Conservation (phyloP, 2,797 vertebrate species). For the Peromyscus eremicus region DNA sequence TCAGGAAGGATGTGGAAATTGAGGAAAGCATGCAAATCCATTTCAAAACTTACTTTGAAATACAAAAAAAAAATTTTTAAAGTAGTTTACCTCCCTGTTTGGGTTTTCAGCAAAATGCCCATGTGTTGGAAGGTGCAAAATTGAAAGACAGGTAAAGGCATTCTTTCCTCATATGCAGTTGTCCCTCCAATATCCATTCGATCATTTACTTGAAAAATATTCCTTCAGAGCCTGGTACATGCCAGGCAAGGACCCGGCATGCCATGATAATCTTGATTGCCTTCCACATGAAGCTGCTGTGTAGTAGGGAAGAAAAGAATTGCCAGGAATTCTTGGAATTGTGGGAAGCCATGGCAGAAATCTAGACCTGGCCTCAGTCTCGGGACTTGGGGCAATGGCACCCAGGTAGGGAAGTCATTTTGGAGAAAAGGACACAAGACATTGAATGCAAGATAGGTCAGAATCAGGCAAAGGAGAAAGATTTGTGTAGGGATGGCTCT, state of each 20-base stretch:
- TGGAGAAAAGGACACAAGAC: neutral
- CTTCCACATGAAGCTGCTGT: neutral
- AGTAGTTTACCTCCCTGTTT: conserved; percentile 54
- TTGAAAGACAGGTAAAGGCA: conserved; percentile 10
- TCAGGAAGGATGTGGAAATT: conserved; percentile 6
- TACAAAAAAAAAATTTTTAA: conserved; percentile 6
- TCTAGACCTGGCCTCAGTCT: neutral
- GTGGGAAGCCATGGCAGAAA: neutral
- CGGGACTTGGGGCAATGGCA: neutral
- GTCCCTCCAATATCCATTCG: neutral
- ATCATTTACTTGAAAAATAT: conserved; percentile 15
- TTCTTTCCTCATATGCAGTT: conserved; percentile 43
- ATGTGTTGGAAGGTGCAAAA: conserved; percentile 1
- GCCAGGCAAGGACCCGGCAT: neutral
- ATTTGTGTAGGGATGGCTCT: neutral
- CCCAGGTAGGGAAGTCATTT: neutral
- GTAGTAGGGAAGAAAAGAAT: neutral
- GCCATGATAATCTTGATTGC: neutral
- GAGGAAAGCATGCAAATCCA: conserved; percentile 53
- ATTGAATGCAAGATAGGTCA: neutral
- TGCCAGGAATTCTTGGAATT: neutral
- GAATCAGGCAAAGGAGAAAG: neutral
- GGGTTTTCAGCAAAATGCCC: conserved; percentile 10
- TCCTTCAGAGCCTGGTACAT: neutral
- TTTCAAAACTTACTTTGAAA: conserved; percentile 69